Conservation (phyloP, 2,888 invertebrate species). For the Hermaeophaga mercurialis region DNA sequence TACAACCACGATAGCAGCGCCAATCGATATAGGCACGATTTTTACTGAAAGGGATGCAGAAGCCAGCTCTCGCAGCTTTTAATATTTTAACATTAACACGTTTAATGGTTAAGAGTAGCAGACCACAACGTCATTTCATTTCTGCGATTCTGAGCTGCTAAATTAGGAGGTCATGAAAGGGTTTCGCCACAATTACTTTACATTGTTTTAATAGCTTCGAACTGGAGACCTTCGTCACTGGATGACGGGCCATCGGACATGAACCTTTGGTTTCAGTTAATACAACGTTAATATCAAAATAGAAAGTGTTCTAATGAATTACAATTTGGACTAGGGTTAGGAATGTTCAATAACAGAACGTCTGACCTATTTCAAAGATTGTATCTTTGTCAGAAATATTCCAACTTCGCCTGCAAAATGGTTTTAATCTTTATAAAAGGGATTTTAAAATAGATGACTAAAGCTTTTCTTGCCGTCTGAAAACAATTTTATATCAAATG, state of each 20-base stretch:
- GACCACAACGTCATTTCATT: not conserved
- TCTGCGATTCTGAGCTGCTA: slow-evolving; percentile 1
- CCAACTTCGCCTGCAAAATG: not conserved
- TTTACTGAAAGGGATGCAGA: no score
- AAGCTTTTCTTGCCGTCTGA: no score
- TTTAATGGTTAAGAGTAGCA: not conserved
- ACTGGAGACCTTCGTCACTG: slow-evolving; percentile 24
- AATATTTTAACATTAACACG: slow-evolving; percentile 1
- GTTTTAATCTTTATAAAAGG: not conserved
- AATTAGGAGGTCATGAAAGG: slow-evolving; percentile 33
- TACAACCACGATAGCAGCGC: no score
- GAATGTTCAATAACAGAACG: slow-evolving; percentile 14
- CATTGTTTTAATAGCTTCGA: slow-evolving; percentile 44
- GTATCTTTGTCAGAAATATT: slow-evolving; percentile 2
- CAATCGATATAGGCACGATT: no score
- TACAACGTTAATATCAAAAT: slow-evolving; percentile 18
- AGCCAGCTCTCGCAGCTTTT: not conserved
- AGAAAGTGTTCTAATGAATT: slow-evolving; percentile 21
- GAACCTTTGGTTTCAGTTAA: slow-evolving; percentile 12
- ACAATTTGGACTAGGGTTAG: slow-evolving; percentile 16
- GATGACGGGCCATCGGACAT: slow-evolving; percentile 13
- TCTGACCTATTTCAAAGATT: slow-evolving; percentile 20
- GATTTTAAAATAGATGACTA: no score
- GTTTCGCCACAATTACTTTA: slow-evolving; percentile 44
- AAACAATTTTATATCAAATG: no score